Base-by-base conservation (phyloP, 2,888 invertebrate species). In the Pseudoips prasinana region DNA sequence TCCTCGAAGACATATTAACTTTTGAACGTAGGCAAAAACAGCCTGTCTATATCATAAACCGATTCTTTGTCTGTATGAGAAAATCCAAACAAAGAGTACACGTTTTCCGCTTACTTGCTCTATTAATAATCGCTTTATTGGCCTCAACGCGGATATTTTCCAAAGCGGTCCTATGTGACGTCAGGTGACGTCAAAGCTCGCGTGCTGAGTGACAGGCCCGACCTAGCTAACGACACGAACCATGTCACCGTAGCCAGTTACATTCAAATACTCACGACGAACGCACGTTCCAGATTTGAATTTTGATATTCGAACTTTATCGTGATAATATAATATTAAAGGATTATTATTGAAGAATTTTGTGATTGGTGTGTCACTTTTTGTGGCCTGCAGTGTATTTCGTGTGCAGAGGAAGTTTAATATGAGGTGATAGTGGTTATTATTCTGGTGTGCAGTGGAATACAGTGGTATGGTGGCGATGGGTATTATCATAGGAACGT, bases 401-500 rank as follows among this genome's bases (percentile, higher is more conserved):
- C 3, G 14, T 14, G 14, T 14, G 14, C 5, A 3, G 5, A 3
- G 2, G 14, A 14, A 14, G 5, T 33, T 34, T 29, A 35, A 39
- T 42, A 50, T 60, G 60, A 56, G 46, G 51, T 60, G 58, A 54
- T 14, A 14, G 14, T 14, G 14, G 14, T 3, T 14, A 20, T 20
- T 20, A 5, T 20, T 20, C 4, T 20, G 7, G 20, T n/a, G 4
- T 18, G 20, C 3, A 20, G 20, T 20, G 20, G 7, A 18, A 18
- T 5, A n/a, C 7, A 20, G 20, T 67, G 74, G 64, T 58, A 76
- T 72, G 75, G 73, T 67, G 67, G 69, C 48, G 58, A 93, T 93
- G 93, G 93, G 93, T 52, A 92, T 93, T 72, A 92, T 93, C 56
- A 92, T 93, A 50, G 93, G 93, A 58, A 92, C 93, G 32, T 93